A percentile compares a stretch with the other conserved stretches of the same genome.
Conservation (phyloP, 2,113 vertebrate species). For the Vulpes lagopus region DNA sequence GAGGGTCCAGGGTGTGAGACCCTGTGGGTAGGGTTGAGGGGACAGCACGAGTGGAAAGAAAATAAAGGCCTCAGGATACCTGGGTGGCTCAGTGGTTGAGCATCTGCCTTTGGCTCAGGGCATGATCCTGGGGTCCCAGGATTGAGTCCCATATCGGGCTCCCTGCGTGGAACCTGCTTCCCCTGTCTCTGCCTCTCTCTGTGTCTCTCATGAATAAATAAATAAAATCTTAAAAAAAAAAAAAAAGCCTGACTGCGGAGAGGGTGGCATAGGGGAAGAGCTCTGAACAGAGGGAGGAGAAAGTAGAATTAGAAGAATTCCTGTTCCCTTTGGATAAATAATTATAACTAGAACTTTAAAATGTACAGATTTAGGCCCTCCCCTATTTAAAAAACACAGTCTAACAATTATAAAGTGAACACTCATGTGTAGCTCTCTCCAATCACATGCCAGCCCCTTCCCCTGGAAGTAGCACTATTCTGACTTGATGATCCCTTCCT, state of each 20-base stretch:
- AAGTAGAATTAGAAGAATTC: constrained; percentile 9
- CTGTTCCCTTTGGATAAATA: not conserved
- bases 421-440: not conserved
- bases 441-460: not conserved
- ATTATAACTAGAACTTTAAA: constrained; percentile 37
- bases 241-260: not conserved
- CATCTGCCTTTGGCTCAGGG: too few relatives aligned
- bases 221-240: too few relatives aligned
- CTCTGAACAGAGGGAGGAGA: not conserved
- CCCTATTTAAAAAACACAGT: not conserved
- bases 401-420: not conserved
- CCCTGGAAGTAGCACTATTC: not conserved
- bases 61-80: too few relatives aligned
- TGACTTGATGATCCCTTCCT: not conserved
- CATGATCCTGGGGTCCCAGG: too few relatives aligned
- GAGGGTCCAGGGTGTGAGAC: not conserved
- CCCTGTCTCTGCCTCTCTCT: too few relatives aligned
- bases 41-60: not conserved
- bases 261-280: not conserved
- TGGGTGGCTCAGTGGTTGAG: too few relatives aligned
- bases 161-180: too few relatives aligned
- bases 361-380: not conserved
- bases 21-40: too few relatives aligned
- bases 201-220: too few relatives aligned
- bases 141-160: too few relatives aligned